Evolutionary conservation across 2,797 vertebrate genomes (phyloP).

Genomic region (Girardinus metallicus): DNA sequence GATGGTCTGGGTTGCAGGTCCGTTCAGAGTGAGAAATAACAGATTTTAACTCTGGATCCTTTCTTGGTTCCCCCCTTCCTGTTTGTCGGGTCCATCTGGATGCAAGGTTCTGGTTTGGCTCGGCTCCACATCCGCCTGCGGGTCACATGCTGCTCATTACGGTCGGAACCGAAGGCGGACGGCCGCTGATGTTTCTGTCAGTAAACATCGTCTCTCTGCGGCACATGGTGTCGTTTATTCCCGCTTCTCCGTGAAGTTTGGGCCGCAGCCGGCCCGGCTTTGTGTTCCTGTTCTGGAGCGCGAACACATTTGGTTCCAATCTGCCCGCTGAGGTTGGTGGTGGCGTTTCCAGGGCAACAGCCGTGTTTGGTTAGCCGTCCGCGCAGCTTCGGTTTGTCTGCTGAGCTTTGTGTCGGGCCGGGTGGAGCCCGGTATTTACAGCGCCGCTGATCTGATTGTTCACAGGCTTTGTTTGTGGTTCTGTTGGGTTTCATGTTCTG

Average conservation of each 20-base stretch:
- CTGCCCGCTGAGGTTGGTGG: not conserved
- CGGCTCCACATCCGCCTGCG: not conserved
- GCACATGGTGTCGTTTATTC: slow-evolving; percentile 1
- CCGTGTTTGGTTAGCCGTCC: not conserved
- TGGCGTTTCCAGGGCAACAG: not conserved
- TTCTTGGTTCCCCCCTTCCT: not conserved
- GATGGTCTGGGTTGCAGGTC: not conserved
- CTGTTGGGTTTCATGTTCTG: not conserved
- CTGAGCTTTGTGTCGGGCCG: not conserved
- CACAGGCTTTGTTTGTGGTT: not conserved
- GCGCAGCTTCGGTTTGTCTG: not conserved
- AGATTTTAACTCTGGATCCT: not conserved
- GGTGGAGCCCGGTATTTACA: not conserved
- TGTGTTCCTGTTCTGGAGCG: slow-evolving; percentile 7
- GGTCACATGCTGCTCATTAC: not conserved
- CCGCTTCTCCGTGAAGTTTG: not conserved
- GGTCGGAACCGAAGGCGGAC: not conserved
- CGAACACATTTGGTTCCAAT: not conserved
- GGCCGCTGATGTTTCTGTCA: not conserved
- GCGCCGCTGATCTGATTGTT: not conserved
- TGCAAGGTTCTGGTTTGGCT: not conserved
- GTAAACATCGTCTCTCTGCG: not conserved
- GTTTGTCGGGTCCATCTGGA: not conserved
- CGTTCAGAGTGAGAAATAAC: not conserved
- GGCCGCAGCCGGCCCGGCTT: not conserved